These are phyloP conservation scores for Iselma pallidipennis DNA, from an alignment of 2,888 invertebrate genomes.

Conservation along the genomic window DNA sequence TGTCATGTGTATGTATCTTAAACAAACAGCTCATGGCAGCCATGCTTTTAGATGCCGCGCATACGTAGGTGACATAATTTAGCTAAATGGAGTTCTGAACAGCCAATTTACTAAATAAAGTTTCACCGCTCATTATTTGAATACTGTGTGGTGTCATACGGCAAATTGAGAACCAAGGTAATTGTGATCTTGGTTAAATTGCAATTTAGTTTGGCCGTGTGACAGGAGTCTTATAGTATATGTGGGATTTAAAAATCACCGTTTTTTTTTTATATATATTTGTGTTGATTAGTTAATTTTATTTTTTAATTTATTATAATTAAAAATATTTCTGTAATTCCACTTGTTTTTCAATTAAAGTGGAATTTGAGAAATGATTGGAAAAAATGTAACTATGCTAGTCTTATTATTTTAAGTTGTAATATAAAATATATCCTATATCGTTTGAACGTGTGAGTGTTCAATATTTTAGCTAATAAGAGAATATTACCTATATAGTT, in stretches of 20 bases:
- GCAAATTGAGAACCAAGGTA: too few relatives aligned
- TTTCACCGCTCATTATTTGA: too few relatives aligned
- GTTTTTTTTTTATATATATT: too few relatives aligned
- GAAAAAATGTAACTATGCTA: slow-evolving; percentile 40
- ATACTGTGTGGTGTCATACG: too few relatives aligned
- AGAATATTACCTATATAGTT: slow-evolving; percentile 41
- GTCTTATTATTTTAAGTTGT: slow-evolving; percentile 45
- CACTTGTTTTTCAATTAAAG: slow-evolving; percentile 6
- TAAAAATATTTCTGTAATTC: not conserved
- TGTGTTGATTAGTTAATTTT: slow-evolving; percentile 17
- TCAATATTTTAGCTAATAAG: slow-evolving; percentile 36
- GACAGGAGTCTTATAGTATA: slow-evolving; percentile 1
- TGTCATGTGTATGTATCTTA: too few relatives aligned
- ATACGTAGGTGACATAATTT: too few relatives aligned
- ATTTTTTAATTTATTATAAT: slow-evolving; percentile 23
- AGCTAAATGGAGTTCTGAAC: too few relatives aligned
- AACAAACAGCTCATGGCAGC: too few relatives aligned
- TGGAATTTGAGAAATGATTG: slow-evolving; percentile 6
- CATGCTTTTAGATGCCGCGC: too few relatives aligned
- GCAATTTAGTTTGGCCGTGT: not conserved
- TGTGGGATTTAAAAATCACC: too few relatives aligned
- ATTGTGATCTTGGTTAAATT: not conserved
- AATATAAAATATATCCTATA: slow-evolving; percentile 34
- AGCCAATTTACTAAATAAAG: too few relatives aligned
- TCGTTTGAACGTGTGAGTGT: slow-evolving; percentile 44